Conservation (phyloP, 2,113 vertebrate genomes). For the Galemys pyrenaicus region DNA sequence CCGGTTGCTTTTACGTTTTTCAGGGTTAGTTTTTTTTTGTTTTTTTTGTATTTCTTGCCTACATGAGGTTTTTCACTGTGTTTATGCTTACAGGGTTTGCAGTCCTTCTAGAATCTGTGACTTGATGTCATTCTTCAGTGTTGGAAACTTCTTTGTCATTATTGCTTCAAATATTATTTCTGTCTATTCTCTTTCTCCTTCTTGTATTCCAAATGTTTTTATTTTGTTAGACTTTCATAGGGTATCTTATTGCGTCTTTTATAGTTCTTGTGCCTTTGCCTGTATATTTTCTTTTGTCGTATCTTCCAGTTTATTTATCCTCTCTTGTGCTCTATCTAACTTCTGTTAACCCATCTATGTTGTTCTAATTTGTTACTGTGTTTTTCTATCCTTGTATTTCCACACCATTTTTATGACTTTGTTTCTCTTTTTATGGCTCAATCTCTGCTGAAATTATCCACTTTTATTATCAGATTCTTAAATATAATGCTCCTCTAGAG, state of each 20-base stretch:
- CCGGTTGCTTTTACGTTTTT: neutral
- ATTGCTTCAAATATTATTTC: neutral
- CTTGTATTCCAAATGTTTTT: neutral
- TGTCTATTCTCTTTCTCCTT: neutral
- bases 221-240: neutral
- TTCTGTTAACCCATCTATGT: neutral
- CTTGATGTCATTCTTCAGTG: neutral
- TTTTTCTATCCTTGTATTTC: neutral
- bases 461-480: neutral
- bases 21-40: neutral
- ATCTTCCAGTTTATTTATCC: slow-evolving; percentile 3
- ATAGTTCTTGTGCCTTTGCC: neutral
- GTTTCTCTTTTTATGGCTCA: neutral
- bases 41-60: neutral
- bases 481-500: neutral
- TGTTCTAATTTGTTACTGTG: neutral
- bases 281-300: slow-evolving; percentile 21
- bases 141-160: neutral
- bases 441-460: neutral
- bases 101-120: neutral
- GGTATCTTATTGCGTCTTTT: neutral
- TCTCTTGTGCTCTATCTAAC: neutral
- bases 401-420: neutral
- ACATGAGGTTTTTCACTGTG: neutral
- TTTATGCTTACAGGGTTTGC: neutral